Evolutionary conservation across 2,113 vertebrate species (phyloP), one percentile per base, ranked within the genome.

Genomic region (Lophius piscatorius): DNA sequence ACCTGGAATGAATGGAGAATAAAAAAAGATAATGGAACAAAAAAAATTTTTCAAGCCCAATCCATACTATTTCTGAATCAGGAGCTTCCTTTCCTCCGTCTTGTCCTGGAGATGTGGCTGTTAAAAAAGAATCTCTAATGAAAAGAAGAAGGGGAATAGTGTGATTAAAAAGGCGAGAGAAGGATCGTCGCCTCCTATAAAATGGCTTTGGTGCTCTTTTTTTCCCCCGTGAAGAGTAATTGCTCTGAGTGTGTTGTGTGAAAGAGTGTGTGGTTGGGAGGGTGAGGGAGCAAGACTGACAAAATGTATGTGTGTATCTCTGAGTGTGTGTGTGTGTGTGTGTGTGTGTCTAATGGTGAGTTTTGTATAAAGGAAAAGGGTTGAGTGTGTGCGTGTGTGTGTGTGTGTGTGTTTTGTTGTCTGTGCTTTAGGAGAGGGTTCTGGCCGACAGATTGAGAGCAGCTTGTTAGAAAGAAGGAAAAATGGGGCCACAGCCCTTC

Each of bases 361-460:
- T 22, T 46, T 41, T 41, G 39, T 41, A 1, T 41, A 20, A 41
- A 41, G 9, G 12, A 35, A 35, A 35, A 35, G 33, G 6, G 16
- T 67, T 59, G 76, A 36, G 12, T 62, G 65, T 45, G 70, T 40
- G 52, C 51, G 52, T 39, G 35, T 41, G 51, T 38, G 14, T 64
- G 64, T 39, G 31, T 23, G 41, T 55, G 44, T 69, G 74, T 44
- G 54, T 28, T 47, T 39, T 60, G 1, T 2, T 44, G 55, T 49
- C n/a, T 56, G 58, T 51, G 70, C 61, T 85, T 61, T 74, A 70
- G 69, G 80, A 77, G 72, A 65, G 72, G 83, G 79, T 86, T 91
- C 84, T 85, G 84, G 84, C 77, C 75, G 70, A 87, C 81, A 89
- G 89, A 90, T 90, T 91, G 84, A 90, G 85, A 88, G 83, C 87